Conservation (phyloP, 2,113 vertebrate species). For the Abramis brama region DNA sequence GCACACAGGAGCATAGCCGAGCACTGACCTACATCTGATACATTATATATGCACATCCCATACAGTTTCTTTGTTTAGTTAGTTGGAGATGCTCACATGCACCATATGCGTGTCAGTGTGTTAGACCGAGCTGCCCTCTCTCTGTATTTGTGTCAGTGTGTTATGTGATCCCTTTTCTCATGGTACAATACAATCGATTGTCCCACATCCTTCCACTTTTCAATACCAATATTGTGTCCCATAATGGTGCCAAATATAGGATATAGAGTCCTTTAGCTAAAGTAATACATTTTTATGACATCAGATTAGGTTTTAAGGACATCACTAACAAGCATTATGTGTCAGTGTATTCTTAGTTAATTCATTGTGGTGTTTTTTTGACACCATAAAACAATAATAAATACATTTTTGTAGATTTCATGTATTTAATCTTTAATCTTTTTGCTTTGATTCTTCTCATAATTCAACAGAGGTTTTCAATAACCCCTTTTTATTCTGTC, state of each 20-base stretch:
- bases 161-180: slow-evolving; percentile 34
- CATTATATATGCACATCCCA: slow-evolving; percentile 3
- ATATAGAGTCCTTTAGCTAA: slow-evolving; percentile 20
- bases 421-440: not conserved
- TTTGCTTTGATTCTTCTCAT: not conserved
- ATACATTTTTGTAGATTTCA: not conserved
- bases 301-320: slow-evolving; percentile 29
- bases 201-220: slow-evolving; percentile 44
- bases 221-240: slow-evolving; percentile 54
- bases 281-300: slow-evolving; percentile 41
- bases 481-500: not conserved
- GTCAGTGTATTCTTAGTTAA: not conserved
- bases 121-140: slow-evolving; percentile 8
- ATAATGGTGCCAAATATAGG: slow-evolving; percentile 55
- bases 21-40: slow-evolving; percentile 25
- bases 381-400: not conserved
- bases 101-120: slow-evolving; percentile 55
- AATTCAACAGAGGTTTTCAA: not conserved
- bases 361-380: not conserved
- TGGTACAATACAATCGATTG: slow-evolving; percentile 60
- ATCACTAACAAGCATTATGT: slow-evolving; percentile 59
- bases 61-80: slow-evolving; percentile 3
- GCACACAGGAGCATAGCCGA: not conserved
- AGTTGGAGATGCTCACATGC: slow-evolving; percentile 9
- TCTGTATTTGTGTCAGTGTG: slow-evolving; percentile 39